Evolutionary conservation across 2,797 vertebrate species (phyloP).

Genomic region (Coreius guichenoti): DNA sequence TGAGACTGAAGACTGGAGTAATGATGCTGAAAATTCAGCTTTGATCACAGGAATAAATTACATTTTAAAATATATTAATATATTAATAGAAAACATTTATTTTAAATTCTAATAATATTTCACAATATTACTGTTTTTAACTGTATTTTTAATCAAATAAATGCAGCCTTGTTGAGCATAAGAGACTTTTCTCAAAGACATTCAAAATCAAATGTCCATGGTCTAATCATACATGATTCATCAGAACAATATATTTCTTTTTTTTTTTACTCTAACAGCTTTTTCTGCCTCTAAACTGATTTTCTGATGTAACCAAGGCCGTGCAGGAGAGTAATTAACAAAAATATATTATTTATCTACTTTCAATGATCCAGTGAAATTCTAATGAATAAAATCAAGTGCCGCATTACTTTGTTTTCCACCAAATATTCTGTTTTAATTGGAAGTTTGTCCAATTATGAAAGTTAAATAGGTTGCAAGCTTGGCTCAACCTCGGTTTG

Average conservation of each 20-base stretch:
- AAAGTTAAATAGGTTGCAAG: background rate
- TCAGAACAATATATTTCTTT: too few species aligned
- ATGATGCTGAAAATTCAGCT: background rate
- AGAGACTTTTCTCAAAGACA: background rate
- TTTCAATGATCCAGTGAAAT: background rate
- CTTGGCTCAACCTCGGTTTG: background rate
- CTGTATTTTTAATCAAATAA: background rate
- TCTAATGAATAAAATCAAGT: conserved; percentile 11
- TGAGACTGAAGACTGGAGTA: background rate
- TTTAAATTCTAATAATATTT: background rate
- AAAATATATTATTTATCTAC: background rate
- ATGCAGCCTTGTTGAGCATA: background rate
- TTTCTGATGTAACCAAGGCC: conserved; percentile 1
- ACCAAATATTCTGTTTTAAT: background rate
- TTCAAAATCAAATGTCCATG: background rate
- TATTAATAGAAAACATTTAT: background rate
- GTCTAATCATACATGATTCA: background rate
- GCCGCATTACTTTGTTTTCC: background rate
- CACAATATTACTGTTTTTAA: background rate
- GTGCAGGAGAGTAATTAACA: background rate
- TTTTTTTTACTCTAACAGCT: background rate
- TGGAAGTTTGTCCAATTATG: background rate
- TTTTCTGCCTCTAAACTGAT: background rate
- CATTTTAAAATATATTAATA: background rate
- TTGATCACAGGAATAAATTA: background rate